Evolutionary conservation across 2,797 vertebrate species (phyloP), one percentile per base, ranked within the genome.

Genomic region (Atherinosoma microstoma): DNA sequence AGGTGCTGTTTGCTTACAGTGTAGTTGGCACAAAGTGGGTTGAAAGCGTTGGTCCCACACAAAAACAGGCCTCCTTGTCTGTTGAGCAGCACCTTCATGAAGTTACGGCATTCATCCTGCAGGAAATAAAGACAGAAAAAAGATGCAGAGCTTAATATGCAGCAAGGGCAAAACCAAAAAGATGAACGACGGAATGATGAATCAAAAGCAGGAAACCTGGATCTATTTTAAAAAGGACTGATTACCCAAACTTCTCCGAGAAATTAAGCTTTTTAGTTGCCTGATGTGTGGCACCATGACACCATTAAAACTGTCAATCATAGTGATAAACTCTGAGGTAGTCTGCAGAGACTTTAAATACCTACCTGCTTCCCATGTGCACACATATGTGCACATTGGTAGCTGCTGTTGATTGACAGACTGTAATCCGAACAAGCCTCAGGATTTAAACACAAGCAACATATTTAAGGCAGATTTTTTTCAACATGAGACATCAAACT

Each of bases 41-140:
- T 99, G 93, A 98, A 99, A 82, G 98, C 97, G 2, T 99, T 99
- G 84, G 97, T 98, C 63, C 97, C 98, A 0, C 97, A 98, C 71
- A 98, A 92, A 18, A 98, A 98, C 40, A 99, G 94, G 67, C 96
- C 95, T 49, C 95, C 95, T 10, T 93, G 94, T 12, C 95, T 89
- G 58, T 96, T 95, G 75, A 98, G 94, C 79, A 99, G 93, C 84
- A 98, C 98, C 93, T 97, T 98, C 83, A 99, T 87, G 79, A 98
- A 99, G 86, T 99, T 99, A 13, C 97, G 95, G 75, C 98, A 99
- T 91, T 98, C 98, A 65, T 96, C 97, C 97, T 98, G 78, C 56
- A 71, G 63, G 7, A 70, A 64, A 38, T 49, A 49, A 27, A 72
- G 22, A 71, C 20, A 71, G 24, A 70, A 32, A 51, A 68, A 38